Evolutionary conservation across 2,797 vertebrate genomes (phyloP).

Genomic region (Neosilurus hyrtlii): DNA sequence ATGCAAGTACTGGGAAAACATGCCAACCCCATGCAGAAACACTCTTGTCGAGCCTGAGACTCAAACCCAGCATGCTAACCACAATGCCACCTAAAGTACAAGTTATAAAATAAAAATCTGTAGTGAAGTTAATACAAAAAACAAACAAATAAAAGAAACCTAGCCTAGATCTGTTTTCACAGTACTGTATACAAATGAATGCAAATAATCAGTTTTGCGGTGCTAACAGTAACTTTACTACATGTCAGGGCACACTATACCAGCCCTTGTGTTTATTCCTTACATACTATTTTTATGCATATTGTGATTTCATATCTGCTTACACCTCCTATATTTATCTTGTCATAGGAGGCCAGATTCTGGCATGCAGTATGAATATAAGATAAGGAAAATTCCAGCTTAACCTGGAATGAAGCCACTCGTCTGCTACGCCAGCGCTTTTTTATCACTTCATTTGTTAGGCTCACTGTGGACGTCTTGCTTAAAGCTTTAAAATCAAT

Average conservation of each 20-base stretch:
- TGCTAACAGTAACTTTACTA: background rate
- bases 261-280: slow-evolving; percentile 8
- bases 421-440: background rate
- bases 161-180: too few species aligned
- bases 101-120: too few species aligned
- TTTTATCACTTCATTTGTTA: slow-evolving; percentile 43
- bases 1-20: too few species aligned
- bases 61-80: too few species aligned
- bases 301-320: background rate
- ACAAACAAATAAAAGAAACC: too few species aligned
- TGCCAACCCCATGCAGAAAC: too few species aligned
- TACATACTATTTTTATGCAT: background rate
- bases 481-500: slow-evolving; percentile 52
- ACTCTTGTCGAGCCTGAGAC: too few species aligned
- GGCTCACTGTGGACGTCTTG: slow-evolving; percentile 30
- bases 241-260: background rate
- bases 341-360: background rate
- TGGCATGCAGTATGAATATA: background rate
- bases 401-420: slow-evolving; percentile 12
- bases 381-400: background rate
- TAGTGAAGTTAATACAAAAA: too few species aligned
- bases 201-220: background rate
- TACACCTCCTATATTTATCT: background rate
- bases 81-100: too few species aligned
- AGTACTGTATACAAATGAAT: background rate